Base-by-base conservation (phyloP, 2,797 vertebrate genomes). In the Nannoperca australis region DNA sequence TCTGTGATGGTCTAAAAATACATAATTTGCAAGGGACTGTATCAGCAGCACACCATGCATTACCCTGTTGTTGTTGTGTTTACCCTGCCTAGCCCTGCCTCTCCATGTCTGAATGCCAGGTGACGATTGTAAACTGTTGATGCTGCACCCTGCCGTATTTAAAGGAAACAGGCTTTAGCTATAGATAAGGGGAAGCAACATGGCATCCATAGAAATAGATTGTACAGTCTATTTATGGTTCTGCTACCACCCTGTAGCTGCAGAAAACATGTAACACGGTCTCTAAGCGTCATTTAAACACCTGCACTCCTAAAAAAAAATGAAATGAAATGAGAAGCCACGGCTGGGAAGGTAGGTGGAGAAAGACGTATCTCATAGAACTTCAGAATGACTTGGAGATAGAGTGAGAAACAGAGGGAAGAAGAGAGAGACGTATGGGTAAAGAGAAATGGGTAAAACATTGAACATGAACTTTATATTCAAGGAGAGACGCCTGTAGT, bases 401-500 rank as follows among this genome's bases (percentile, higher is more conserved):
- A 49, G 55, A 54, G 30, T 51, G n/a, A 54, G 34, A 17, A 32
- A 58, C 18, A 56, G 64, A 40, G 15, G 27, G 51, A 58, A 24
- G 3, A 12, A 64, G 4, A 61, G 42, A 67, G 67, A 65, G 72
- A 22, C 27, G 32, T 60, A 22, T 59, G 56, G 51, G 51, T 24
- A 63, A 67, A 44, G 62, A 72, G 15, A 65, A 53, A 72, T 3
- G 40, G 49, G 18, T 54, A 44, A 74, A 73, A 82, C 53, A 77
- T 78, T 27, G 24, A 27, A 27, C 24, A 27, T 27, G 24, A 27
- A 70, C 78, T 83, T 85, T 76, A 84, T 73, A 83, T 88, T 82
- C 76, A 81, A 74, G 54, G 49, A 70, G 68, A 82, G 83, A 77
- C 60, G 78, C 62, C 81, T 78, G 87, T 86, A 69, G 88, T 75